phyloP scores from a whole-genome alignment of 2,113 vertebrate species.

The Pedionomus torquatus region DNA sequence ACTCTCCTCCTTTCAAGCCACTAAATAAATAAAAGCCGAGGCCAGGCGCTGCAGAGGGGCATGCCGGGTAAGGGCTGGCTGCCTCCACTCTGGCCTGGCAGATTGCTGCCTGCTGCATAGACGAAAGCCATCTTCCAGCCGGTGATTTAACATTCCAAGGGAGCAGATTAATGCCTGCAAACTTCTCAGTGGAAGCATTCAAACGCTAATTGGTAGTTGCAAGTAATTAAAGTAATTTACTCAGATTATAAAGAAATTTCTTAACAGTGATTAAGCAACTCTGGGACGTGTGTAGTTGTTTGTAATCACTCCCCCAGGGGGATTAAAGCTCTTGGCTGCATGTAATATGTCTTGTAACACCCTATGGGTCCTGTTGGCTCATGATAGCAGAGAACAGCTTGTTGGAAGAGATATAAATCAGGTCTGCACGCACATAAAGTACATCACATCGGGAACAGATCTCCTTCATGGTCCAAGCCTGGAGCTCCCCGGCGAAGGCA shows the following conservation, averaged over 20 bases:
- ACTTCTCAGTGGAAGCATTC: constrained; percentile 76
- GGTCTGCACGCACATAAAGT: constrained; percentile 42
- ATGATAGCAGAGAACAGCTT: constrained; percentile 44
- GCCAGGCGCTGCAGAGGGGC: background rate
- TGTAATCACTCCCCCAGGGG: constrained; percentile 79
- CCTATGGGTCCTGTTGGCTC: constrained; percentile 69
- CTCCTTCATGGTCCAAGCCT: constrained; percentile 10
- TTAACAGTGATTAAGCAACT: constrained; percentile 84
- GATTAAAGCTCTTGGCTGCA: constrained; percentile 76
- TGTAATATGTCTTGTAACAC: constrained; percentile 73
- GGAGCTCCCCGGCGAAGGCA: background rate
- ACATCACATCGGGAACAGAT: constrained; percentile 2
- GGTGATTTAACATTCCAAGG: constrained; percentile 57
- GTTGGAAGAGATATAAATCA: constrained; percentile 63
- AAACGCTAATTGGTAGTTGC: constrained; percentile 82
- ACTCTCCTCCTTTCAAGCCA: background rate
- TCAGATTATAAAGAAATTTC: constrained; percentile 85
- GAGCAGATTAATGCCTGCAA: constrained; percentile 72
- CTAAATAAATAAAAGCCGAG: background rate
- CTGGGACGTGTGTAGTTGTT: constrained; percentile 75
- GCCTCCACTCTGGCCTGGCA: background rate
- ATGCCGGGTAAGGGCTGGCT: background rate
- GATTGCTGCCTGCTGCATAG: constrained; percentile 5
- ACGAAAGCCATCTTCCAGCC: constrained; percentile 58
- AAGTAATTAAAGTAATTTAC: constrained; percentile 84